Conservation (phyloP, 2,888 invertebrate genomes). For the Hyppa rectilinea region DNA sequence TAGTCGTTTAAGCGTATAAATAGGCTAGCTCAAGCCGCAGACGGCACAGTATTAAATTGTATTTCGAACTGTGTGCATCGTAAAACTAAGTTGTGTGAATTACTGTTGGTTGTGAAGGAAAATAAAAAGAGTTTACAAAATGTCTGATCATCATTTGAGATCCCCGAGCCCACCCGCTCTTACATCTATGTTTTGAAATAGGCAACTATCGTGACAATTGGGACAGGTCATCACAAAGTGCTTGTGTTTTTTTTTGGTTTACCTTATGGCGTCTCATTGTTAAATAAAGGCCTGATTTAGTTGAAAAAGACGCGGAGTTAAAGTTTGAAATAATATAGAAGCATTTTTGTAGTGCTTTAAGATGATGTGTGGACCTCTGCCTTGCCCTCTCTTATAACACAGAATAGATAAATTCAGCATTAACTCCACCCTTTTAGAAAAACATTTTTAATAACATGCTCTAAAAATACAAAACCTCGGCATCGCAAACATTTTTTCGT, state of each 20-base stretch:
- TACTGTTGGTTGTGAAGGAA: too few species aligned
- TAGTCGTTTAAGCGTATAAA: too few species aligned
- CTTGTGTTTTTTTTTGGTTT: background rate
- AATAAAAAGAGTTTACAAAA: too few species aligned
- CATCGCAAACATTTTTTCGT: conserved; percentile 27
- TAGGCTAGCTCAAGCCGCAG: too few species aligned
- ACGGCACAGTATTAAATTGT: too few species aligned
- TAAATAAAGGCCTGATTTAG: background rate
- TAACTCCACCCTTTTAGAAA: background rate
- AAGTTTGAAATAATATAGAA: background rate
- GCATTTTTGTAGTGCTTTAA: background rate
- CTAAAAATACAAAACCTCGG: background rate
- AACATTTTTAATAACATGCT: conserved; percentile 7
- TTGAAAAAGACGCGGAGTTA: background rate
- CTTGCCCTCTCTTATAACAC: background rate
- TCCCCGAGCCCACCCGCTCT: too few species aligned
- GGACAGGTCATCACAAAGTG: too few species aligned
- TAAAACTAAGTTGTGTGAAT: too few species aligned
- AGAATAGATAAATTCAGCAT: background rate
- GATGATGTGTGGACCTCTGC: background rate
- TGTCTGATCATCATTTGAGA: too few species aligned
- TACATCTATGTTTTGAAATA: background rate
- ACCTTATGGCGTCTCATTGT: accelerated
- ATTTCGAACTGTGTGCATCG: too few species aligned
- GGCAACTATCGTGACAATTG: background rate